Conservation (phyloP, 2,888 invertebrate species). For the Branchipolynoe longqiensis region DNA sequence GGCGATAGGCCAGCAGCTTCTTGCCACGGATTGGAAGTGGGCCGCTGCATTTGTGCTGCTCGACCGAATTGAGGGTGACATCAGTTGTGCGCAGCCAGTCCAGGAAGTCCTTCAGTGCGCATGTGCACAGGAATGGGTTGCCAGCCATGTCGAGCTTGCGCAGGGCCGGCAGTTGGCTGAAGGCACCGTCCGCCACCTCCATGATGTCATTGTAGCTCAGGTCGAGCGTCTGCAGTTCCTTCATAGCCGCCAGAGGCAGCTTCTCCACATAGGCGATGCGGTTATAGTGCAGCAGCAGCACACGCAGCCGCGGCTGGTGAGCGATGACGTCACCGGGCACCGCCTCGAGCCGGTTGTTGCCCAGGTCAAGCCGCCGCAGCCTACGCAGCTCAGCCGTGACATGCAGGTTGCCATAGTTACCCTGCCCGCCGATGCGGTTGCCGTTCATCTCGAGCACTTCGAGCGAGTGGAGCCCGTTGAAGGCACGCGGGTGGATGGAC, state of each 20-base stretch:
- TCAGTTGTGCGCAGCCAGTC: conserved; percentile 54
- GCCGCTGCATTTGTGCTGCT: conserved; percentile 52
- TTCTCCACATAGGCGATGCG: conserved; percentile 47
- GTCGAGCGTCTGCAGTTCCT: conserved; percentile 47
- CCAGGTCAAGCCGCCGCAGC: conserved; percentile 36
- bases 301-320: conserved; percentile 34
- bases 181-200: conserved; percentile 48
- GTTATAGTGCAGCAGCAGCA: conserved; percentile 58
- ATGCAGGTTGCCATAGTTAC: conserved; percentile 50
- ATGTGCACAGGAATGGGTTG: conserved; percentile 57
- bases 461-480: conserved; percentile 50
- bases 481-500: conserved; percentile 48
- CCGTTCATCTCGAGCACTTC: conserved; percentile 58
- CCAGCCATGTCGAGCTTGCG: conserved; percentile 50
- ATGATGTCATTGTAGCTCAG: conserved; percentile 58
- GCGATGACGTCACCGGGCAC: conserved; percentile 11
- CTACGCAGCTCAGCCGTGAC: conserved; percentile 9
- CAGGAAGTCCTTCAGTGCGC: conserved; percentile 46
- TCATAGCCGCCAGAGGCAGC: neutral
- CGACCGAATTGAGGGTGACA: conserved; percentile 47
- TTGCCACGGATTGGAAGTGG: conserved; percentile 15
- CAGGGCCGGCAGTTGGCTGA: conserved; percentile 34
- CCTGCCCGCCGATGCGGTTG: conserved; percentile 46
- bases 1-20: conserved; percentile 22
- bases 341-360: conserved; percentile 51